phyloP scores from a whole-genome alignment of 2,797 vertebrate genomes.

The Falco peregrinus region DNA sequence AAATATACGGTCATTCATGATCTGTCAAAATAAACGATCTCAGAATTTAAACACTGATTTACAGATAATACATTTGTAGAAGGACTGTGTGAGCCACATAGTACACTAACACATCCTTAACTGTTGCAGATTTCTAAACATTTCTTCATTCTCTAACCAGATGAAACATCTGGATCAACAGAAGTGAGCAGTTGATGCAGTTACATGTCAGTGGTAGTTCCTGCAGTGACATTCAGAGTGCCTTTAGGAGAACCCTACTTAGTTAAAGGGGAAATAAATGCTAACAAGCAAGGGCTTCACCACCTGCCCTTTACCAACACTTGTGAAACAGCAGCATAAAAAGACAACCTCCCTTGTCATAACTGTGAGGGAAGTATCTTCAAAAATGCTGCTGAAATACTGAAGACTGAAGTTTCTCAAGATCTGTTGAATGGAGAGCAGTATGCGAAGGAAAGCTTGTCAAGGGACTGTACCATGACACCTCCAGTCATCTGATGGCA shows the following conservation, averaged over 20 bases:
- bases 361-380: not conserved
- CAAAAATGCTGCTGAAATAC: not conserved
- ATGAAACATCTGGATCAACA: not conserved
- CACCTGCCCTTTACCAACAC: not conserved
- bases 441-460: not conserved
- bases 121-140: not conserved
- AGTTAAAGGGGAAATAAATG: not conserved
- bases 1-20: not conserved
- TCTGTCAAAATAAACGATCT: not conserved
- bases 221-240: not conserved
- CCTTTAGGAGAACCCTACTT: not conserved
- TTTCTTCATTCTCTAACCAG: not conserved
- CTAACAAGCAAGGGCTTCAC: not conserved
- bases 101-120: not conserved
- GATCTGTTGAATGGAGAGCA: not conserved
- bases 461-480: too few species aligned
- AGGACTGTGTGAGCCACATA: not conserved
- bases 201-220: not conserved
- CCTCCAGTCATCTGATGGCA: not conserved
- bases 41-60: not conserved
- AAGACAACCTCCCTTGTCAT: not conserved
- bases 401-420: not conserved
- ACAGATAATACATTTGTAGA: rapidly evolving
- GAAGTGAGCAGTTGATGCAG: not conserved
- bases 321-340: not conserved